Base-by-base conservation (phyloP, 2,888 invertebrate genomes). In the Cheilosia urbana region DNA sequence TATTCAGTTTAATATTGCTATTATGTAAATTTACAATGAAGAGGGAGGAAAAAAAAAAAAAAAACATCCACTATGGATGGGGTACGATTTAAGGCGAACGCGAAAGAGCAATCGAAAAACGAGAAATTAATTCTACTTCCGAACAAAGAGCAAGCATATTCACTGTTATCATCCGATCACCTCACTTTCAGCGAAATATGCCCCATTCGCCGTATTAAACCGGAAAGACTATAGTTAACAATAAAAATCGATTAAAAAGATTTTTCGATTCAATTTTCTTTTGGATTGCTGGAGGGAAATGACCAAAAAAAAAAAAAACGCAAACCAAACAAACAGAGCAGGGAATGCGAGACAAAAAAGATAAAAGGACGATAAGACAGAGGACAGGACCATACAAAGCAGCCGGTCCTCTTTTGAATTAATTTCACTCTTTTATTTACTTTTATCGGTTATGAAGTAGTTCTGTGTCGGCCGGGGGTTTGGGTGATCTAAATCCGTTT, bases 11-110 rank as follows among this genome's bases (percentile, higher is more conserved):
- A 11, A 34, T 19, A 34, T 30, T 63, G 47, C 7, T 34, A 15
- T 34, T 63, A 49, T 63, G 63, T 9, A 63, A 63, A 63, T 63
- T 49, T 63, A 15, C 45, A 45, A n/a, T 45, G 0, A 5, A n/a
- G 42, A 60, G 9, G 13, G 51, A 42, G 4, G 1, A 7, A 63
- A 5, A 4, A 34, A 19, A 4, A 34, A 19, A 2, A 3, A 11
- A 0, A 7, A 30, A 13, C 13, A 37, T 4, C 4, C 37, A 37
- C 37, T 13, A 37, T 4, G 13, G 45, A 47, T 17, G 6, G 17
- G 17, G n/a, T 7, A 7, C 17, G n/a, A 47, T 17, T 15, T 9
- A 45, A 45, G 30, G 30, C n/a, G 24, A n/a, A 19, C 4, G 21
- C 49, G 63, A 30, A 49, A 21, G 0, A 21, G 34, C 11, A 34